Evolutionary conservation across 2,888 invertebrate species (phyloP), one percentile per base, ranked within the genome.

Genomic region (Leptura quadrifasciata): DNA sequence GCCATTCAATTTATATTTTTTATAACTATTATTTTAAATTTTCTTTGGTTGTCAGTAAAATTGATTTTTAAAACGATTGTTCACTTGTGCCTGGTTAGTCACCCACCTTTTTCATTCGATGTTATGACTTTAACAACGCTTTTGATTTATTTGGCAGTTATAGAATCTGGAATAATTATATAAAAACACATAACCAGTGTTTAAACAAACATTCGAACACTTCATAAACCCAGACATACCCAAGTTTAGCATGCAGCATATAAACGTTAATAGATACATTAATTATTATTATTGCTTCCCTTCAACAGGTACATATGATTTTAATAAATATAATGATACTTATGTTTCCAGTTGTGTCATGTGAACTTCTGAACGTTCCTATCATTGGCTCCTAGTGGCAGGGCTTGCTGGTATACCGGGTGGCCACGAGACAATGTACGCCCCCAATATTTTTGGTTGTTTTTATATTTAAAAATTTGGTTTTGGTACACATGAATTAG

Each of bases 1-100:
- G 61, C 61, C 57, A 61, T 71, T 71, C 61, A 71, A 71, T 71
- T 71, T 71, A 71, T 54, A 71, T 71, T 71, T 71, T 71, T 71
- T 71, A 61, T 61, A 47, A 61, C 52, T 71, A 71, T 71, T 71
- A 71, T 71, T 71, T 71, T 71, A 71, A 71, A 71, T 71, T 71
- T 71, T 71, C 71, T 61, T 71, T 71, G 71, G 71, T 61, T 71
- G 71, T 71, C 71, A 71, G 71, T 71, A 61, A 71, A 71, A 71
- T 71, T 71, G 61, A 71, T 71, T 71, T 71, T 71, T 71, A 61
- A 60, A 71, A 61, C 60, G 52, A 71, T 60, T 69, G 21, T 69
- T 69, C 71, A 60, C 71, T 47, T 61, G 61, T 47, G 61, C 54
- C n/a, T 21, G 71, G 71, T 71, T 61, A 71, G 24, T 61, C 71